These are phyloP conservation scores for Amia ocellicauda DNA, from an alignment of 2,113 vertebrate genomes.

Conservation along the genomic window DNA sequence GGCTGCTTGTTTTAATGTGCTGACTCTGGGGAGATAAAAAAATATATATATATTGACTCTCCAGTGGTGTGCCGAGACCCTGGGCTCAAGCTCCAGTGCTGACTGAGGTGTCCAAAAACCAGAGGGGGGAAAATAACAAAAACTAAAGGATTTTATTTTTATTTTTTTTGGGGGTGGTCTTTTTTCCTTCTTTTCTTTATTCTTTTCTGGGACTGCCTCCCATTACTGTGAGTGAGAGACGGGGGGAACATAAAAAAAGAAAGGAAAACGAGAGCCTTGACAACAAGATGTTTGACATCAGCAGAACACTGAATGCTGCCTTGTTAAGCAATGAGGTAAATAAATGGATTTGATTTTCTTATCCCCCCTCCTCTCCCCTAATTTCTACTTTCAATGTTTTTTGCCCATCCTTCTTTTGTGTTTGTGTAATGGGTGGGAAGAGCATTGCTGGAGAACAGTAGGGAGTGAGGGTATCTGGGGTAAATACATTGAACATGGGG, in stretches of 20 bases:
- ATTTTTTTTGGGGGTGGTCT: conserved; percentile 17
- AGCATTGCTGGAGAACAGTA: conserved; percentile 40
- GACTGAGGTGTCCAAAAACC: conserved; percentile 57
- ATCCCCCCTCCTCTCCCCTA: conserved; percentile 46
- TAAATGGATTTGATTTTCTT: conserved; percentile 52
- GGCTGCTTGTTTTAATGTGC: conserved; percentile 94
- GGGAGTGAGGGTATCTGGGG: conserved; percentile 20
- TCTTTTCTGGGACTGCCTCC: conserved; percentile 59
- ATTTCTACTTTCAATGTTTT: conserved; percentile 46
- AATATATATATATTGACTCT: conserved; percentile 84
- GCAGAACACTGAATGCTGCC: conserved; percentile 98
- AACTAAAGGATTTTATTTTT: conserved; percentile 54
- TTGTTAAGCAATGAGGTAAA: conserved; percentile 99
- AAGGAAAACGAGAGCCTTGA: conserved; percentile 37
- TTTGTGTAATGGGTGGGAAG: conserved; percentile 17
- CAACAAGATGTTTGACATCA: conserved; percentile 99
- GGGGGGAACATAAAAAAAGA: conserved; percentile 37
- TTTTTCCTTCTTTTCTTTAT: conserved; percentile 47
- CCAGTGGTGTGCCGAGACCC: conserved; percentile 77
- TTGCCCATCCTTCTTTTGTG: conserved; percentile 56
- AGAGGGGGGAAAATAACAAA: conserved; percentile 40
- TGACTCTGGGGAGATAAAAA: conserved; percentile 93
- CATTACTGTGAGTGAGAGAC: conserved; percentile 37
- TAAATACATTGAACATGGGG: conserved; percentile 45
- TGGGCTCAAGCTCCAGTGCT: conserved; percentile 62